phyloP scores from a whole-genome alignment of 2,888 invertebrate species.

The Cephus pulcher region DNA sequence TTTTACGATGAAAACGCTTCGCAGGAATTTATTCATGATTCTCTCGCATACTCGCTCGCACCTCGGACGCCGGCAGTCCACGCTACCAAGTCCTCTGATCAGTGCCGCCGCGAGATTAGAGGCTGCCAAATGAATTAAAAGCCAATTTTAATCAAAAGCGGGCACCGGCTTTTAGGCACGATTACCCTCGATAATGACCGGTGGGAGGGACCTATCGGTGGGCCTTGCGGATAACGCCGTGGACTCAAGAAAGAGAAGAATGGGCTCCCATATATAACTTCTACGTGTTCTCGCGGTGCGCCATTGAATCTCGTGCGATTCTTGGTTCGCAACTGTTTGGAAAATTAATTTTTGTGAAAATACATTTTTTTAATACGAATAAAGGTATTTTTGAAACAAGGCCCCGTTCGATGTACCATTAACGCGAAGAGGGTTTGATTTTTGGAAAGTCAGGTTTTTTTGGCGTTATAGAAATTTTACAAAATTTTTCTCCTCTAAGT shows the following conservation, averaged over 20 bases:
- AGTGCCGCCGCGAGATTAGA: slow-evolving; percentile 63
- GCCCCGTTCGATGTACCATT: too few species aligned
- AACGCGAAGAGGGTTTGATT: too few species aligned
- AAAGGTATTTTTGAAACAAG: too few species aligned
- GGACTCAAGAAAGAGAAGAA: slow-evolving; percentile 44
- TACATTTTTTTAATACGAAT: neutral
- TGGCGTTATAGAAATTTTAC: neutral
- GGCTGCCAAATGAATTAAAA: slow-evolving; percentile 67
- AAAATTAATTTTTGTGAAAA: neutral
- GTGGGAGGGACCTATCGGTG: slow-evolving; percentile 50
- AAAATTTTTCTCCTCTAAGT: neutral
- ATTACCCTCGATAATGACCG: slow-evolving; percentile 65
- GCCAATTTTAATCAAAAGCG: slow-evolving; percentile 67
- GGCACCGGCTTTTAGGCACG: slow-evolving; percentile 64
- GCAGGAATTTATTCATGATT: slow-evolving; percentile 37
- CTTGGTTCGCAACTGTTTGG: slow-evolving; percentile 43
- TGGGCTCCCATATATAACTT: slow-evolving; percentile 57
- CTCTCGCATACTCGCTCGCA: slow-evolving; percentile 24
- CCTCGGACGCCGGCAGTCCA: slow-evolving; percentile 16
- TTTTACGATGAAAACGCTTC: slow-evolving; percentile 33
- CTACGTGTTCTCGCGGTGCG: slow-evolving; percentile 53
- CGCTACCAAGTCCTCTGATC: slow-evolving; percentile 49
- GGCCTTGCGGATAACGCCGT: slow-evolving; percentile 23
- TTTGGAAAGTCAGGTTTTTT: too few species aligned
- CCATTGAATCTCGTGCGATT: slow-evolving; percentile 42